A percentile compares a stretch with the other conserved stretches of the same genome.
Evolutionary conservation across 1,140 invertebrate species (phyloP).

Genomic region (Ostrea edulis): DNA sequence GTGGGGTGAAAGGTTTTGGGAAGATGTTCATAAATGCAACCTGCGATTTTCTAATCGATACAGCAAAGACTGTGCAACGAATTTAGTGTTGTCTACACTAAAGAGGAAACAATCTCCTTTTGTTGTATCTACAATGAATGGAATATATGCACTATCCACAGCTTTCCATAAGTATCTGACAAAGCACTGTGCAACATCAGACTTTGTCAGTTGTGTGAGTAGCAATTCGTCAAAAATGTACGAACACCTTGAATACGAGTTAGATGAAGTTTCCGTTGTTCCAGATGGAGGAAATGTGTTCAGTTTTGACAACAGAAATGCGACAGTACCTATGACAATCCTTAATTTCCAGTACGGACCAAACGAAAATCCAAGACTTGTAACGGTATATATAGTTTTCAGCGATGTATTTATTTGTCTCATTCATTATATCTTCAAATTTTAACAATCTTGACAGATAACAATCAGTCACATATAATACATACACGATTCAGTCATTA

Average conservation of each 20-base stretch:
- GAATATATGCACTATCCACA: neutral
- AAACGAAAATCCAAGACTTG: neutral
- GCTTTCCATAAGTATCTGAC: neutral
- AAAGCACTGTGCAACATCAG: neutral
- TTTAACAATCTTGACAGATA: no score
- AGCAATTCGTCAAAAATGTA: slow-evolving; percentile 15
- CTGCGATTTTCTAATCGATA: slow-evolving; percentile 34
- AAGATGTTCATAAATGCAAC: slow-evolving; percentile 33
- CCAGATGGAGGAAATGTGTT: slow-evolving; percentile 37
- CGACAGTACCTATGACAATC: neutral
- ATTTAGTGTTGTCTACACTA: neutral
- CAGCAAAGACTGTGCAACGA: slow-evolving; percentile 13
- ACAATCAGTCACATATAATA: no score
- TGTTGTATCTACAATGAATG: slow-evolving; percentile 16
- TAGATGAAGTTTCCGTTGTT: neutral
- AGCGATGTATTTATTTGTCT: neutral
- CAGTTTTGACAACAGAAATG: slow-evolving; percentile 31
- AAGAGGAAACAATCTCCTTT: neutral
- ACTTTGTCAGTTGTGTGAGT: neutral
- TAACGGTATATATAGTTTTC: neutral
- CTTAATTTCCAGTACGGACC: slow-evolving; percentile 8
- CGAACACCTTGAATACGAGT: neutral
- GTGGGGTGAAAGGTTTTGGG: slow-evolving; percentile 43
- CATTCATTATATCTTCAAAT: no score
- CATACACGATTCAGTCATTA: no score